Evolutionary conservation across 2,888 invertebrate genomes (phyloP).

Genomic region (Trilocha varians): DNA sequence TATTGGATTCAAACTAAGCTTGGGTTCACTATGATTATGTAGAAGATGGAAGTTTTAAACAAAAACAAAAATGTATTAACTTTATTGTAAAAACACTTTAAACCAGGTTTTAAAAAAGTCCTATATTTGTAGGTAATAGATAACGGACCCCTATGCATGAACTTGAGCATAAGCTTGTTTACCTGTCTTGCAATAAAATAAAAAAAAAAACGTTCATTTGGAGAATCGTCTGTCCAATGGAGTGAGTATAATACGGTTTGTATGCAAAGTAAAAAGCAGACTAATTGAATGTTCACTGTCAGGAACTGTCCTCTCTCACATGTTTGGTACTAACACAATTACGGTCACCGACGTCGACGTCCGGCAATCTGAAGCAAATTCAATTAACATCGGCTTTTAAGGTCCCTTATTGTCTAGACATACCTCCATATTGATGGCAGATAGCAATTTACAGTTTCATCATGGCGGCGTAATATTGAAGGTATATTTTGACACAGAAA

Average conservation of each 20-base stretch:
- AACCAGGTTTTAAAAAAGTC: too few species aligned
- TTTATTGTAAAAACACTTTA: too few species aligned
- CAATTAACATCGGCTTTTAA: constrained; percentile 67
- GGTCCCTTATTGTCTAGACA: constrained; percentile 36
- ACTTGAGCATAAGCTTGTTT: too few species aligned
- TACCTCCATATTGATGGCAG: not conserved
- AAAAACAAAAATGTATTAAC: too few species aligned
- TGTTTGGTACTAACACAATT: constrained; percentile 56
- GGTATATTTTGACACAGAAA: too few species aligned
- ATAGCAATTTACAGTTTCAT: not conserved
- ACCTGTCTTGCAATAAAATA: too few species aligned
- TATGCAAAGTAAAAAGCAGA: not conserved
- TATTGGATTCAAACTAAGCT: too few species aligned
- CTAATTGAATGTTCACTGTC: constrained; percentile 28
- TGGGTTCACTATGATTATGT: too few species aligned
- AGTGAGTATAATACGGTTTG: not conserved
- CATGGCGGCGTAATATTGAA: not conserved
- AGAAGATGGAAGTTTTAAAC: too few species aligned
- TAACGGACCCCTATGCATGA: too few species aligned
- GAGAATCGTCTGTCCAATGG: not conserved
- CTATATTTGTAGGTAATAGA: too few species aligned
- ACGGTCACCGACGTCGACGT: constrained; percentile 41
- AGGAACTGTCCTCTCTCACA: constrained; percentile 31
- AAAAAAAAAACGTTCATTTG: too few species aligned
- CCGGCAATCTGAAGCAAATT: constrained; percentile 66